phyloP scores from a whole-genome alignment of 23 tunicate species.

The Corella eumyota region DNA sequence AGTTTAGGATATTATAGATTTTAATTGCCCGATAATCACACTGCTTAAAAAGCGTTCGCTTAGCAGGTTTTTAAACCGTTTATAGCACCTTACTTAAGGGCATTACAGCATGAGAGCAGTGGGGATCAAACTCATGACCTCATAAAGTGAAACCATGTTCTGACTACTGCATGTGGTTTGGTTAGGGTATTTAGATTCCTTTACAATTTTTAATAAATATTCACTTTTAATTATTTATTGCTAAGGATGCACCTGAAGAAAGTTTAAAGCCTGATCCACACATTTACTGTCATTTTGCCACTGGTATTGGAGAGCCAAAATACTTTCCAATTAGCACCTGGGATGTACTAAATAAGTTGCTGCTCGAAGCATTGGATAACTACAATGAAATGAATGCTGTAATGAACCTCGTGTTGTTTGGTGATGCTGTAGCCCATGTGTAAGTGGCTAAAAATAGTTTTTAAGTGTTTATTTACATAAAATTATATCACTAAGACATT shows the following conservation, averaged over 20 bases:
- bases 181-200: too few relatives aligned
- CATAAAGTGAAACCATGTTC: background rate
- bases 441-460: constrained; percentile 10
- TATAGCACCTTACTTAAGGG: too few relatives aligned
- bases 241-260: too few relatives aligned
- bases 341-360: constrained; percentile 68
- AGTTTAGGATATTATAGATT: too few relatives aligned
- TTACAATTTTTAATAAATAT: too few relatives aligned
- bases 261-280: constrained; percentile 58
- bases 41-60: too few relatives aligned
- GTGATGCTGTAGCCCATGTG: constrained; percentile 96
- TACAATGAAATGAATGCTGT: constrained; percentile 97
- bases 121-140: too few relatives aligned
- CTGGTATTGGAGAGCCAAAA: constrained; percentile 96
- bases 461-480: background rate
- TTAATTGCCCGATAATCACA: too few relatives aligned
- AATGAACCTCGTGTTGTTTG: constrained; percentile 92
- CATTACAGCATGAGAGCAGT: too few relatives aligned
- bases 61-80: background rate
- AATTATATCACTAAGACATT: background rate
- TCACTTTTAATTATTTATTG: too few relatives aligned
- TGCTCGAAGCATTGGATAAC: constrained; percentile 83
- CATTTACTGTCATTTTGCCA: constrained; percentile 89
- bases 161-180: background rate
- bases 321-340: constrained; percentile 61